Evolutionary conservation across 2,797 vertebrate genomes (phyloP).

Genomic region (Mormyrops attenuatus): DNA sequence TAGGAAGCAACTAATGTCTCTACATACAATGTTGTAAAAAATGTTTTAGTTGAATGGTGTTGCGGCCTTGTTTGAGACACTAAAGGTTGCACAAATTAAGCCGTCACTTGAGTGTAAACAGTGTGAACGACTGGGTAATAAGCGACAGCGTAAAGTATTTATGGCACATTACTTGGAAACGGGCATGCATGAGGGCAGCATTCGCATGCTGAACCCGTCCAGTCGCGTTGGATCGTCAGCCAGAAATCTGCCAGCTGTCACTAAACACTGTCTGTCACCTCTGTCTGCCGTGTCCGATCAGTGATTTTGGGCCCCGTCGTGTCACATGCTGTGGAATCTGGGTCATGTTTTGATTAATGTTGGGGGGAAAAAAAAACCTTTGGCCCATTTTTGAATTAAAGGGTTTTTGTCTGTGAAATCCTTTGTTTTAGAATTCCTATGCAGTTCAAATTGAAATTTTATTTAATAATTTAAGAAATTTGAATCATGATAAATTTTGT

Average conservation of each 20-base stretch:
- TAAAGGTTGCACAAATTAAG: neutral
- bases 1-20: neutral
- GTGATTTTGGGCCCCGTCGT: too few relatives aligned
- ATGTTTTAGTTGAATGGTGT: neutral
- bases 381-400: neutral
- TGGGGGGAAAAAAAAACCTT: neutral
- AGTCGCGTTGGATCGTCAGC: neutral
- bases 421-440: neutral
- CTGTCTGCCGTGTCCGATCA: neutral
- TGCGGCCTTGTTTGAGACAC: neutral
- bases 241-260: neutral
- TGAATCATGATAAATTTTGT: neutral
- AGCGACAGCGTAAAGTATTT: neutral
- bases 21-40: neutral
- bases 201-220: neutral
- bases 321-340: neutral
- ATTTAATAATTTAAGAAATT: neutral
- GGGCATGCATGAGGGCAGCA: neutral
- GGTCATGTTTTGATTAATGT: neutral
- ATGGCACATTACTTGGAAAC: neutral
- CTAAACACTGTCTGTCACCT: neutral
- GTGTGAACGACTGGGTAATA: neutral
- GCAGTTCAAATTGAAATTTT: neutral
- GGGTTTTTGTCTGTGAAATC: neutral
- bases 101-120: neutral